These are phyloP conservation scores for Andrena cerasifolii DNA, from an alignment of 1,140 invertebrate species.

Conservation along the genomic window DNA sequence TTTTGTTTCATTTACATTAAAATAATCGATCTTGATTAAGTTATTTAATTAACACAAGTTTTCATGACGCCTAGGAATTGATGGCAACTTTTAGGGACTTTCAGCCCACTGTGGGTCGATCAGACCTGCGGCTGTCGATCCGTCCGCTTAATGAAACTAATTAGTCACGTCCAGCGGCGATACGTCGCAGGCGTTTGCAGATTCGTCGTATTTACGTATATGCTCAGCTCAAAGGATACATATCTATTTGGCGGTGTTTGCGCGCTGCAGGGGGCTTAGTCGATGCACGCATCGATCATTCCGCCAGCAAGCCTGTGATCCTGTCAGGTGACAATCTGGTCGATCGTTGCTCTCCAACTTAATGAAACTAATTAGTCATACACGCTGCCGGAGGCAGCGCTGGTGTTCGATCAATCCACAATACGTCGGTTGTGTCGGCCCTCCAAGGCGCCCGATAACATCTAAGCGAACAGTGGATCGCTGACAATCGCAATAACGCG, in stretches of 20 bases:
- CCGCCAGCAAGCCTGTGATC: not conserved
- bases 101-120: too few relatives aligned
- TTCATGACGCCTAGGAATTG: too few relatives aligned
- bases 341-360: constrained; percentile 38
- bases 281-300: constrained; percentile 33
- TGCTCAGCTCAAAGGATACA: not conserved
- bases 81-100: too few relatives aligned
- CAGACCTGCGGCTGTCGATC: too few relatives aligned
- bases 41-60: too few relatives aligned
- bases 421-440: constrained; percentile 6
- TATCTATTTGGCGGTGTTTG: constrained; percentile 4
- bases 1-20: too few relatives aligned
- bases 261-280: too few relatives aligned
- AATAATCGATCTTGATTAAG: too few relatives aligned
- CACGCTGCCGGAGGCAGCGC: not conserved
- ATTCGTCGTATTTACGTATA: constrained; percentile 23
- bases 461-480: constrained; percentile 8
- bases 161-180: constrained; percentile 23
- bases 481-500: constrained; percentile 25
- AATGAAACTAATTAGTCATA: constrained; percentile 56
- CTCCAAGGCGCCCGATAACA: constrained; percentile 34
- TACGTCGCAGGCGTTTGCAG: not conserved
- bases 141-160: constrained; percentile 38
- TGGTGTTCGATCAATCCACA: constrained; percentile 20
- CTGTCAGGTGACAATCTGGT: constrained; percentile 35